Conservation (phyloP, 2,113 vertebrate species). For the Calypte anna region DNA sequence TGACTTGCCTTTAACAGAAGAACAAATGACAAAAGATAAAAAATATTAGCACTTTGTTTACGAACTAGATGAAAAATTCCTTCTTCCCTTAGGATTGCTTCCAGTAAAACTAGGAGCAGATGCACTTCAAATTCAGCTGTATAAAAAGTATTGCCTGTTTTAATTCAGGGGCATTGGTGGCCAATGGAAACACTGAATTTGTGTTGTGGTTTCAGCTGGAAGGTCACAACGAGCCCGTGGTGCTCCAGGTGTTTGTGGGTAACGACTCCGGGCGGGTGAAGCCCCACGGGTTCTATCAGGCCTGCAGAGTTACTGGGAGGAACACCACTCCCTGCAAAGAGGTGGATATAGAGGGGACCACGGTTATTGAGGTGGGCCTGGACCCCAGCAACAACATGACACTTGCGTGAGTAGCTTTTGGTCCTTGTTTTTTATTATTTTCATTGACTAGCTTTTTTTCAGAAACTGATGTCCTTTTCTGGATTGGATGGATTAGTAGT, state of each 20-base stretch:
- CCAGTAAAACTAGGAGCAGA: not conserved
- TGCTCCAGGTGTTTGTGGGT: constrained; percentile 95
- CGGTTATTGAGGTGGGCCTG: constrained; percentile 94
- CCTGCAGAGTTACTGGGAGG: constrained; percentile 93
- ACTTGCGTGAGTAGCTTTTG: constrained; percentile 85
- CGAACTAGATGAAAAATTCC: not conserved
- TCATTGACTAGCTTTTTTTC: accelerated
- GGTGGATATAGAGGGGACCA: constrained; percentile 95
- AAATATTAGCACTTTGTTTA: not conserved
- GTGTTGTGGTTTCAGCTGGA: constrained; percentile 85
- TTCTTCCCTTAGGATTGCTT: not conserved
- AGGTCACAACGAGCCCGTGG: constrained; percentile 92
- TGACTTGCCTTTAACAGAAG: not conserved
- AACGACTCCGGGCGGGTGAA: constrained; percentile 95
- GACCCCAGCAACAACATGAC: constrained; percentile 96
- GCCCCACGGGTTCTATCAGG: constrained; percentile 99
- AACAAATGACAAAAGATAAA: not conserved
- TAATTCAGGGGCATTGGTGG: not conserved
- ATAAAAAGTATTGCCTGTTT: not conserved
- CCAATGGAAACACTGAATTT: not conserved
- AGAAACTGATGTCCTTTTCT: not conserved
- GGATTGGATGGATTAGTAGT: accelerated
- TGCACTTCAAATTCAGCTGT: not conserved
- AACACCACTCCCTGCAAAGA: constrained; percentile 98
- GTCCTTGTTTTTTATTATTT: accelerated